Conservation (phyloP, 2,888 invertebrate genomes). For the Drosophila fungiperda region DNA sequence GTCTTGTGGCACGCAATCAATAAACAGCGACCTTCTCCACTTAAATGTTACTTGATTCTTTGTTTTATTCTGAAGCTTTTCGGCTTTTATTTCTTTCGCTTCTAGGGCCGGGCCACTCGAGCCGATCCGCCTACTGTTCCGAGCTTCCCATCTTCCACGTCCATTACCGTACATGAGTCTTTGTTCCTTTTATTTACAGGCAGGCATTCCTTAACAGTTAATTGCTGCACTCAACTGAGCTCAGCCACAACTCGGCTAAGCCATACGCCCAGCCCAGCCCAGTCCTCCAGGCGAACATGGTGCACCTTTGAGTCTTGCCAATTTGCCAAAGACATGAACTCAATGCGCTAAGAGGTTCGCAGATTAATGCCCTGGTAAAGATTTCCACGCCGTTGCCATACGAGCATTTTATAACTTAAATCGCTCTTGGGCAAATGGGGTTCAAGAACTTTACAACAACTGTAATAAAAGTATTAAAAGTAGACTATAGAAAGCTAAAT, state of each 20-base stretch:
- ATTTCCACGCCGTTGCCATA: slow-evolving; percentile 64
- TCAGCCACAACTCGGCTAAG: slow-evolving; percentile 12
- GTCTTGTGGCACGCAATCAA: slow-evolving; percentile 58
- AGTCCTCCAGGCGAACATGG: slow-evolving; percentile 44
- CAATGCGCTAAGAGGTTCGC: slow-evolving; percentile 53
- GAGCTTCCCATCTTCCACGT: slow-evolving; percentile 12
- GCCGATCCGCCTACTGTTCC: slow-evolving; percentile 28
- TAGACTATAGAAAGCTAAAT: not conserved
- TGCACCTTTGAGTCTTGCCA: slow-evolving; percentile 43
- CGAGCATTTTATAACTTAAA: slow-evolving; percentile 30
- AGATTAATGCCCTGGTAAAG: slow-evolving; percentile 65
- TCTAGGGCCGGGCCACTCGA: slow-evolving; percentile 45
- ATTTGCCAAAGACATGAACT: slow-evolving; percentile 27
- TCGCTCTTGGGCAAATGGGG: slow-evolving; percentile 48
- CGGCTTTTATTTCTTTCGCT: slow-evolving; percentile 32
- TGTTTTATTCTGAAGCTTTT: slow-evolving; percentile 43
- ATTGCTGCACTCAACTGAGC: slow-evolving; percentile 56
- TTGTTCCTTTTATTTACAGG: slow-evolving; percentile 26
- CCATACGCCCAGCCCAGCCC: not conserved
- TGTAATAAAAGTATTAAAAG: not conserved
- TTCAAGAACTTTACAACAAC: slow-evolving; percentile 72
- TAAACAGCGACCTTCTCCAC: slow-evolving; percentile 71
- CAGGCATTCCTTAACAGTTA: slow-evolving; percentile 57
- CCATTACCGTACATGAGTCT: slow-evolving; percentile 12
- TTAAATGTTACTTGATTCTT: slow-evolving; percentile 58